Evolutionary conservation across 2,113 vertebrate genomes (phyloP).

Genomic region (Antigone vipio): DNA sequence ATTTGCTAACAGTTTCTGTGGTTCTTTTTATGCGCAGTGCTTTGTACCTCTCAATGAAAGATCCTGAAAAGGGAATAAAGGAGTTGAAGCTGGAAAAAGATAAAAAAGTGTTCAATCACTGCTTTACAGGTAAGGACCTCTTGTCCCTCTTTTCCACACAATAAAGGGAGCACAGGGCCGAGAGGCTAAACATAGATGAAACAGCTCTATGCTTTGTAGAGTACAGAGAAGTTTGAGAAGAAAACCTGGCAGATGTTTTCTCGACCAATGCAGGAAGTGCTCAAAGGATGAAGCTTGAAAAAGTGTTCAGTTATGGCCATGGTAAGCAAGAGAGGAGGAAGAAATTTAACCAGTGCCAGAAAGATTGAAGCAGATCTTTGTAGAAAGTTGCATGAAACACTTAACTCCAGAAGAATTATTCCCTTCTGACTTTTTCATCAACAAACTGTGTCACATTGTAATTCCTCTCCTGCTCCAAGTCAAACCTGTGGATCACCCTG

Average conservation of each 20-base stretch:
- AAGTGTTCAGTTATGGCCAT: not conserved
- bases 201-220: not conserved
- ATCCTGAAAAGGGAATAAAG: slow-evolving; percentile 86
- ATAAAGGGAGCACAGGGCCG: not conserved
- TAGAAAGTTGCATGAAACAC: not conserved
- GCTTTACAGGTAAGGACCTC: slow-evolving; percentile 86
- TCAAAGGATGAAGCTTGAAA: not conserved
- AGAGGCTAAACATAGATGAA: not conserved
- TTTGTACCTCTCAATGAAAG: slow-evolving; percentile 88
- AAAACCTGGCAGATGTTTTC: not conserved
- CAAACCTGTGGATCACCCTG: not conserved
- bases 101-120: slow-evolving; percentile 90
- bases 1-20: not conserved
- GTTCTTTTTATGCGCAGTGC: slow-evolving; percentile 71
- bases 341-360: not conserved
- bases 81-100: slow-evolving; percentile 91
- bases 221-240: not conserved
- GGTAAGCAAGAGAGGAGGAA: not conserved
- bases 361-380: not conserved
- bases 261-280: not conserved
- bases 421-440: not conserved
- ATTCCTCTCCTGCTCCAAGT: not conserved
- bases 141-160: not conserved
- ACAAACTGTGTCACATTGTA: not conserved
- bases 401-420: not conserved